Evolutionary conservation across 2,797 vertebrate genomes (phyloP), one percentile per base, ranked within the genome.

Genomic region (Chloroceryle amazona): DNA sequence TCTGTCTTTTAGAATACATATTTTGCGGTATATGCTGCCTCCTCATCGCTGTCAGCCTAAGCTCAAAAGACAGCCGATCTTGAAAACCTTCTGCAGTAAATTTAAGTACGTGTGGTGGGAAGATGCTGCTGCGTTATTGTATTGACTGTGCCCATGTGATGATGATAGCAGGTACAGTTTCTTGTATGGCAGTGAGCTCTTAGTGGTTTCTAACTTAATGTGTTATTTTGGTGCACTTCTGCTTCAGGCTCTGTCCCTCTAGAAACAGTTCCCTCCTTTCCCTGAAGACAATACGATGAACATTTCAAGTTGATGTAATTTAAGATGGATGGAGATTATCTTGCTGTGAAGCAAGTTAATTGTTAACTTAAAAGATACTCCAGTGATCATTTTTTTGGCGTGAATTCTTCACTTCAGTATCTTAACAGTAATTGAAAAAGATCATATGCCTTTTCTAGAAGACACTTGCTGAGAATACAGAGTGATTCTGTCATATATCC

Each of bases 281-380:
- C 61, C n/a, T 46, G 2, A 67, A 65, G 33, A 39, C 33, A 57
- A 8, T 10, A 9, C 61, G 20, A 49, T 20, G 16, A 55, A 46
- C 20, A 0, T 21, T 37, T 39, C 13, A 7, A 9, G 33, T 6
- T 12, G 26, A 3, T 42, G 0, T 8, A 66, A 13, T 3, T 66
- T n/a, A 18, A 61, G 60, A 9, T 39, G 54, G 8, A 10, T 42
- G 66, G 44, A 33, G 11, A 29, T 84, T n/a, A 19, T 39, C 28
- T 88, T 37, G 22, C 42, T 72, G 4, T 11, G 52, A 58, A 60
- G 41, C 10, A 62, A 46, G 31, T 57, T 74, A 35, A 35, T 25
- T 58, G 22, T 37, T 73, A 80, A 23, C 28, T 72, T 55, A 15
- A 52, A 82, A 66, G 25, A 13, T 62, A 57, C 21, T 81, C 11